Evolutionary conservation across 92 coral and sea anemone species (phyloP), one percentile per base, ranked within the genome.

Genomic region (Virgularia gustaviana): DNA sequence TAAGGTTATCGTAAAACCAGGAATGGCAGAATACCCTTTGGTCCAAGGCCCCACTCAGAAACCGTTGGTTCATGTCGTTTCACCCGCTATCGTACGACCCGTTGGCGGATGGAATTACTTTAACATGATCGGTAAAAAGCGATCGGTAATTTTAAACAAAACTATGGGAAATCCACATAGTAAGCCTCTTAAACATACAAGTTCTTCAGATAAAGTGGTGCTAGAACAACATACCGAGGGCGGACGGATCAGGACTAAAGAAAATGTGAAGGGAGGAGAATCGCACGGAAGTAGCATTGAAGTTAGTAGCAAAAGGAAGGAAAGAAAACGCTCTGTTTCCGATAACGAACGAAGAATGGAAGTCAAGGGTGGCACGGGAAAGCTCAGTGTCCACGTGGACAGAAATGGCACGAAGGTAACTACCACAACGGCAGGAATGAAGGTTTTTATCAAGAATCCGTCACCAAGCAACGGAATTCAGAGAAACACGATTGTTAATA

Each of bases 1-100:
- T 2, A 89, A 94, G 29, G 96, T 94, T 0, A 90, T 94, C 0
- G 95, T 94, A 7, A 88, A 94, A 29, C 99, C 99, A 9, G 99
- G 99, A 10, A 87, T 86, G 65, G 99, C 99, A 0, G 77, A 89
- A 25, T 89, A 84, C 30, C 99, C 99, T 1, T 88, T 89, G 15
- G 79, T 87, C 1, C 81, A 87, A 56, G 82, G 92, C n/a, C 61
- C 72, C 42, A 67, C 75, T 8, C 88, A 85, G 63, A 89, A 94
- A 54, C 99, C 99, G 0, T 41, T 94, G 39, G 99, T 94, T 32
- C 99, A 89, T 51, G 86, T 94, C 31, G 55, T 51, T 15, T 68
- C 75, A 10, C 75, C 75, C 2, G 61, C 75, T 1, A 51, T 68
- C 19, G 60, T 68, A 5, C 8, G 45, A 18, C 75, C 75, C 0